Percentiles rank a stretch among this genome's conserved stretches.
These are phyloP conservation scores for Corythaixoides concolor DNA, from an alignment of 2,113 vertebrate species.

Conservation along the genomic window DNA sequence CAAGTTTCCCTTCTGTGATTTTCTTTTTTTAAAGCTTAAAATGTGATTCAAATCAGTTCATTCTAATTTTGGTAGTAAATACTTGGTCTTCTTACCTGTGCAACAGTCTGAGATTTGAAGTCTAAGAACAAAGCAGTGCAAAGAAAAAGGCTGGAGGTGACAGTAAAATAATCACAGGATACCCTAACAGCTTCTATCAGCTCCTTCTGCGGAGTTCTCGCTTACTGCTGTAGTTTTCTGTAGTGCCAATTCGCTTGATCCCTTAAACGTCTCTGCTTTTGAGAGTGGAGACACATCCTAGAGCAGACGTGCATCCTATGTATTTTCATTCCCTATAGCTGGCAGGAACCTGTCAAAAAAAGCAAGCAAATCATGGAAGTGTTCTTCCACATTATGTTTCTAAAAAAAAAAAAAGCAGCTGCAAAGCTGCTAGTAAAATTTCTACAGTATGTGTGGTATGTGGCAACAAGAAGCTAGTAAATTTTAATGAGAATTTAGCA, in stretches of 20 bases:
- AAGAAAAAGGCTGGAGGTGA: neutral
- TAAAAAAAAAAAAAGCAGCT: neutral
- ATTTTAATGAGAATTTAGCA: constrained; percentile 1
- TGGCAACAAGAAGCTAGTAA: neutral
- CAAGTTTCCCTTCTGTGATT: neutral
- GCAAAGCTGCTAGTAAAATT: neutral
- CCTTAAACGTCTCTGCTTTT: neutral
- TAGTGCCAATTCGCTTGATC: neutral
- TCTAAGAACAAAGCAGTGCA: neutral
- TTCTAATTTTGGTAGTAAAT: neutral
- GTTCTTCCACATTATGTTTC: neutral
- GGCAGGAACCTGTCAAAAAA: neutral
- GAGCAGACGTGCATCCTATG: neutral
- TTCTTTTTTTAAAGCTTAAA: neutral
- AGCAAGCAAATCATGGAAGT: neutral
- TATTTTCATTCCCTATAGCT: neutral
- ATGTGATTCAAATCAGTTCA: neutral
- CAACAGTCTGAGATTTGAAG: neutral
- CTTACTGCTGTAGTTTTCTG: neutral
- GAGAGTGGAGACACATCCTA: neutral
- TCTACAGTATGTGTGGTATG: neutral
- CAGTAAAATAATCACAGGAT: neutral
- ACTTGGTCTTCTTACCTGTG: neutral
- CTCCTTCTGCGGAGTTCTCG: neutral
- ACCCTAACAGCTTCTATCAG: neutral